Conservation (phyloP, 2,888 invertebrate species). For the Diarsia rubi region DNA sequence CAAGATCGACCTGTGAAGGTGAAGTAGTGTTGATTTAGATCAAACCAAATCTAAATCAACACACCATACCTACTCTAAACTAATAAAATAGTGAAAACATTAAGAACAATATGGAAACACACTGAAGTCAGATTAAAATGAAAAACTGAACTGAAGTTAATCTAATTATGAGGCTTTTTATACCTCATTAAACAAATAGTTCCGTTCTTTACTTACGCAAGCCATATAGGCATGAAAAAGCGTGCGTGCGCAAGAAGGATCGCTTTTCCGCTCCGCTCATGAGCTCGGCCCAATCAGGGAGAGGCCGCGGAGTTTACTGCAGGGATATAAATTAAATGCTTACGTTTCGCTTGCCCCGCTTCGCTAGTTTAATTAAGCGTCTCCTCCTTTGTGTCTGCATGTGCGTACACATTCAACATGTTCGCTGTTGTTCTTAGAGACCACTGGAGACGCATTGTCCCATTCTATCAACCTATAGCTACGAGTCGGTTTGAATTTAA, state of each 20-base stretch:
- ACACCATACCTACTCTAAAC: not conserved
- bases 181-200: not conserved
- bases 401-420: slow-evolving; percentile 88
- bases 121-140: not conserved
- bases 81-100: not conserved
- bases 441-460: slow-evolving; percentile 75
- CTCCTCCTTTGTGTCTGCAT: slow-evolving; percentile 87
- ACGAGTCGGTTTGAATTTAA: slow-evolving; percentile 61
- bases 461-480: slow-evolving; percentile 62
- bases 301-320: slow-evolving; percentile 89
- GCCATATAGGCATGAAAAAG: not conserved
- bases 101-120: not conserved
- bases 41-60: not conserved
- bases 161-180: slow-evolving; percentile 1
- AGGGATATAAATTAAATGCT: slow-evolving; percentile 91
- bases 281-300: slow-evolving; percentile 75
- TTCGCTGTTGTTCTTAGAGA: slow-evolving; percentile 80
- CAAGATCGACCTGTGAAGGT: not conserved
- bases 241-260: slow-evolving; percentile 22
- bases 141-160: not conserved
- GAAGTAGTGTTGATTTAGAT: no score
- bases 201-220: not conserved
- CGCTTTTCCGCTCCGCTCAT: slow-evolving; percentile 72
- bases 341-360: slow-evolving; percentile 89
- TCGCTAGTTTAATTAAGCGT: slow-evolving; percentile 90